Evolutionary conservation across 2,888 invertebrate species (phyloP), one percentile per base, ranked within the genome.

Genomic region (Athripsodes cinereus): DNA sequence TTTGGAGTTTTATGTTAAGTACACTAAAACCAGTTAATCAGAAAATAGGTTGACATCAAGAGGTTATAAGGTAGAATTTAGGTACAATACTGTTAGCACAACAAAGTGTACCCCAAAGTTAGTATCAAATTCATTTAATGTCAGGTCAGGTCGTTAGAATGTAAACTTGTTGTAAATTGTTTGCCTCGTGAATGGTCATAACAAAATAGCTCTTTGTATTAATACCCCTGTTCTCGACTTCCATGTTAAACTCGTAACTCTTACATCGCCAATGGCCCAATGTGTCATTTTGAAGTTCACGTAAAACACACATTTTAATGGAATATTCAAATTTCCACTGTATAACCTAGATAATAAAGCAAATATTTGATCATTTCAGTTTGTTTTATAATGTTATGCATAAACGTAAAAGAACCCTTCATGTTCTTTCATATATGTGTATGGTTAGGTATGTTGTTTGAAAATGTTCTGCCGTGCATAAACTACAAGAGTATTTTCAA

Each of bases 161-260:
- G 40, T 40, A 40, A 40, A 40, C 40, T 40, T 40, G 40, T 40
- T 40, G 40, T 40, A 40, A 40, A 40, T 40, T 40, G 40, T 40
- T 40, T 40, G 2, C 40, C 40, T 13, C 40, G 13, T 40, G 40
- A 3, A n/a, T 16, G 5, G 16, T 3, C 13, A 40, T 16, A 40
- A 40, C 16, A 40, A 13, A 13, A 40, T 16, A 13, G 5, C 40
- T 13, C 40, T 16, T 16, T 40, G 13, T 13, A 5, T 8, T 13
- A 16, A 8, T 13, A 13, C 2, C 40, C 40, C 40, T 40, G 8
- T 3, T 26, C 26, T 6, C 26, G n/a, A 26, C 26, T 6, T 26
- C 10, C 26, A 10, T 26, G 26, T 26, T 6, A 10, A 26, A 26
- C n/a, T n/a, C n/a, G n/a, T n/a, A n/a, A n/a, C n/a, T n/a, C n/a